Percentiles rank a stretch among this genome's conserved stretches.
These are phyloP conservation scores for Girardia tigrina DNA, from an alignment of 2,888 invertebrate genomes.

Conservation along the genomic window DNA sequence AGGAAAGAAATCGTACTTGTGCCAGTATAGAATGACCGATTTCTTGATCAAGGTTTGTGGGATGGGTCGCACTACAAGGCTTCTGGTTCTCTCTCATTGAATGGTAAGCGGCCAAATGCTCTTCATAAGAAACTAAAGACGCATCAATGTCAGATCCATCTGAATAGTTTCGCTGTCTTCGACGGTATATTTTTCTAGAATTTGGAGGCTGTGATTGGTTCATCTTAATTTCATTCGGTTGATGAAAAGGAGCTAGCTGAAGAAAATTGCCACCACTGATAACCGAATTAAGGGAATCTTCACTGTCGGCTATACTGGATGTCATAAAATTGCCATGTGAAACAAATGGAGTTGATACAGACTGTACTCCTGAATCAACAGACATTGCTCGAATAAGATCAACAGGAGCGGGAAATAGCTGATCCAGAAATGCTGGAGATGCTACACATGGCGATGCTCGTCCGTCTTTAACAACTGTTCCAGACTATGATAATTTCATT, in stretches of 20 bases:
- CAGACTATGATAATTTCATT: background rate
- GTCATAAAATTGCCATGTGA: background rate
- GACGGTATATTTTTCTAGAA: background rate
- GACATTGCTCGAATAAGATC: background rate
- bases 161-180: slow-evolving; percentile 17
- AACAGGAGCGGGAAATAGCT: background rate
- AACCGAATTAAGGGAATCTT: background rate
- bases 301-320: background rate
- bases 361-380: background rate
- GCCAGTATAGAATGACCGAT: slow-evolving; percentile 34
- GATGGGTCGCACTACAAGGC: slow-evolving; percentile 30
- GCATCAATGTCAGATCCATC: slow-evolving; percentile 24
- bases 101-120: slow-evolving; percentile 14
- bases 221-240: background rate
- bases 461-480: background rate
- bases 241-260: background rate
- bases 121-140: background rate
- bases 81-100: slow-evolving; percentile 34
- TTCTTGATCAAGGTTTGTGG: slow-evolving; percentile 34
- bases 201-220: background rate
- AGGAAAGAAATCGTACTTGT: slow-evolving; percentile 21
- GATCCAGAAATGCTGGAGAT: background rate
- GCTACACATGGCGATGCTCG: background rate
- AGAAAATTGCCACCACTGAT: background rate
- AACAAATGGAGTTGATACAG: background rate